Base-by-base conservation (phyloP, 2,113 vertebrate genomes). In the Vanacampus margaritifer region DNA sequence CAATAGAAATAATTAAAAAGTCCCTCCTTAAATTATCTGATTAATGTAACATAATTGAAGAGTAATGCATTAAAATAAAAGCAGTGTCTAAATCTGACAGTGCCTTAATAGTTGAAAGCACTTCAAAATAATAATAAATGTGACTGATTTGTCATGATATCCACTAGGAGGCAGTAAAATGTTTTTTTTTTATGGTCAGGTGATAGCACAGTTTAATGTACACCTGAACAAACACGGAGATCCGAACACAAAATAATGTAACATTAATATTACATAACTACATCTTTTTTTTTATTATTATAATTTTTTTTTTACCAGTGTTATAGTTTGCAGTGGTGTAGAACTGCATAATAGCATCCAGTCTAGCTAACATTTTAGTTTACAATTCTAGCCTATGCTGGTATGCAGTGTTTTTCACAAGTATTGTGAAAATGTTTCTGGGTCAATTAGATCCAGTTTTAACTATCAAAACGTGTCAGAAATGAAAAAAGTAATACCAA, bases 111-210 rank as follows among this genome's bases (percentile, higher is more conserved):
- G 5, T 8, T 21, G 14, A 50, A n/a, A 50, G 43, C 48, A n/a
- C 21, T 50, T 14, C 8, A 50, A 23, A 50, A 50, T 17, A n/a
- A 23, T 11, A 11, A 50, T 17, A 46, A 46, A 46, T 46, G 39
- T 41, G 48, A 50, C 48, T n/a, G 21, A 50, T 46, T 46, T 50
- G 19, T n/a, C 21, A 28, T 56, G 16, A 56, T 56, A 19, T 68
- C 78, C 87, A 86, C 72, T 24, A 80, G 89, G 67, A 78, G 87
- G 86, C 81, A 86, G 83, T 80, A 81, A 68, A 72, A 69, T 32
- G 41, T 32, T 32, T 32, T 6, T 80, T 72, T 79, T 65, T 32
- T 72, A 43, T 71, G 19, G 17, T 60, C 12, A 23, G 7, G 67
- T 63, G 5, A 1, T 5, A 24, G 23, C 19, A 45, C 43, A 50